phyloP scores from a whole-genome alignment of 2,888 invertebrate species.

The Xanthorhoe spadicearia region DNA sequence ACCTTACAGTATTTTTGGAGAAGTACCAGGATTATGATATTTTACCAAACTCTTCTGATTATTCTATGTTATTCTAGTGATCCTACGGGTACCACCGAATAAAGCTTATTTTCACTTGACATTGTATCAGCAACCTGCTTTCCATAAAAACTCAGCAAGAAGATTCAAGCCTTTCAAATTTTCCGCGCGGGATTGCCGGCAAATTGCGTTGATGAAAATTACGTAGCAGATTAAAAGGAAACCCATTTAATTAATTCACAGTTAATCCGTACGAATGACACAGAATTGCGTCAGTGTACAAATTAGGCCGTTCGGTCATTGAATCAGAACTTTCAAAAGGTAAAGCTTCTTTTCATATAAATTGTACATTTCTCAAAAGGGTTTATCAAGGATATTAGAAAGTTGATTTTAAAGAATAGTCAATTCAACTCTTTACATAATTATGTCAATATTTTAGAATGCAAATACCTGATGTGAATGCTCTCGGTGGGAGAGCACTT shows the following conservation, averaged over 20 bases:
- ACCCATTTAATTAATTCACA: slow-evolving; percentile 60
- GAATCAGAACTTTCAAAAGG: slow-evolving; percentile 27
- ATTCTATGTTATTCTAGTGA: too few relatives aligned
- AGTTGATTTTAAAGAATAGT: too few relatives aligned
- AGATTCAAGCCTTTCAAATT: slow-evolving; percentile 65
- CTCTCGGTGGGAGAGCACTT: too few relatives aligned
- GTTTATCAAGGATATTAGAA: not conserved
- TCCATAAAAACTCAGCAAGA: slow-evolving; percentile 35
- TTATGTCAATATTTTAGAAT: too few relatives aligned
- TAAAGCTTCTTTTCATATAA: slow-evolving; percentile 26
- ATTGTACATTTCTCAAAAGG: slow-evolving; percentile 14
- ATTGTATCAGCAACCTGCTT: not conserved
- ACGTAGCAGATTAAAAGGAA: slow-evolving; percentile 67
- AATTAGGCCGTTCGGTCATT: slow-evolving; percentile 30
- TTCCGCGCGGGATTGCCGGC: slow-evolving; percentile 61
- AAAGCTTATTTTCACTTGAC: too few relatives aligned
- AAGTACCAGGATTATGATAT: too few relatives aligned
- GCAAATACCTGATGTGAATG: too few relatives aligned
- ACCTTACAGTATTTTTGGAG: too few relatives aligned
- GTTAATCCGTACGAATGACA: slow-evolving; percentile 52
- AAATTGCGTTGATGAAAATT: slow-evolving; percentile 76
- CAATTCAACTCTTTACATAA: too few relatives aligned
- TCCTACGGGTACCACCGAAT: too few relatives aligned
- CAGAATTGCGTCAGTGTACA: slow-evolving; percentile 31
- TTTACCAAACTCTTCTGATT: too few relatives aligned